Evolutionary conservation across 2,113 vertebrate species (phyloP).

Genomic region (Hemichromis elongatus): DNA sequence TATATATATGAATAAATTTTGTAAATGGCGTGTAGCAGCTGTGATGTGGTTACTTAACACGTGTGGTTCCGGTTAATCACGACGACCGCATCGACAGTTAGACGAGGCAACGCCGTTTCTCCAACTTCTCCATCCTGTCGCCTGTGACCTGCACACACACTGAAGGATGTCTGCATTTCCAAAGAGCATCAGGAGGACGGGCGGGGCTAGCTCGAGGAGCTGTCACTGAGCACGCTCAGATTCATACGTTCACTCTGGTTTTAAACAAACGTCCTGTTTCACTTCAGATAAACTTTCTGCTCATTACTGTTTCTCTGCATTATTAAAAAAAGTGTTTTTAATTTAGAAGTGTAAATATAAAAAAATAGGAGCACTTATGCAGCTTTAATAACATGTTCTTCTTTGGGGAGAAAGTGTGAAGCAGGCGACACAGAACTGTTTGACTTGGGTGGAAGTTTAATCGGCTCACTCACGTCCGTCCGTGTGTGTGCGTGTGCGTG

Average conservation of each 20-base stretch:
- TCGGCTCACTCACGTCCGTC: neutral
- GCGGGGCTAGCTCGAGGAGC: neutral
- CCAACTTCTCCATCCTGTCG: neutral
- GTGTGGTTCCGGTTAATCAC: rapidly evolving
- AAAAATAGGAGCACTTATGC: rapidly evolving
- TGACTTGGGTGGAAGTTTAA: neutral
- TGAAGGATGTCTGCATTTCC: neutral
- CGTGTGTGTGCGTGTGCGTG: too few species aligned
- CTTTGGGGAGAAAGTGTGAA: too few species aligned
- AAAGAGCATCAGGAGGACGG: neutral
- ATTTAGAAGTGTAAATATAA: neutral
- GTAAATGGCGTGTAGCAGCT: slow-evolving; percentile 30
- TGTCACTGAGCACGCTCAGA: neutral
- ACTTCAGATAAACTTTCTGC: neutral
- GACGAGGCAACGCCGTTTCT: too few species aligned
- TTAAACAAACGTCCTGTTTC: neutral
- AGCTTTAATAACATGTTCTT: too few species aligned
- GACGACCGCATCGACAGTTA: too few species aligned
- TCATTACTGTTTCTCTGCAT: neutral
- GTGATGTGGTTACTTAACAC: neutral
- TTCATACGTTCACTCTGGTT: too few species aligned
- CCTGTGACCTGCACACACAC: neutral
- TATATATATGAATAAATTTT: slow-evolving; percentile 54
- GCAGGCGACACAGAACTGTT: neutral
- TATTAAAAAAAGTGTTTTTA: neutral